Conservation (phyloP, 30 jellyfish, hydroid and myxozoan species). For the Rhopilema esculentum region DNA sequence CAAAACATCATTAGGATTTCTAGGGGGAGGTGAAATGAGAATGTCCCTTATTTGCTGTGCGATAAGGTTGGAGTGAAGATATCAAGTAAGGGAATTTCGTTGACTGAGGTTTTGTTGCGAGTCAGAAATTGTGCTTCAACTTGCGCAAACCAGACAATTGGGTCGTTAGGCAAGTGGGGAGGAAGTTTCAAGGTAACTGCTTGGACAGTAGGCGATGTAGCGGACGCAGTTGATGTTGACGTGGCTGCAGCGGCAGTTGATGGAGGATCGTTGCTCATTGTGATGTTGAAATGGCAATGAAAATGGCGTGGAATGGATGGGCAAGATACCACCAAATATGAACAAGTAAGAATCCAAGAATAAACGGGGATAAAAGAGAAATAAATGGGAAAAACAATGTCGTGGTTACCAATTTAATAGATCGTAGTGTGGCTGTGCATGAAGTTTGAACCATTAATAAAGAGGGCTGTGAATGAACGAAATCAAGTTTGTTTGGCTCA, state of each 20-base stretch:
- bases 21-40: constrained; percentile 13
- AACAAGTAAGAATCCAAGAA: neutral
- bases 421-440: too few species aligned
- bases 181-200: constrained; percentile 21
- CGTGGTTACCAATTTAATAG: neutral
- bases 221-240: neutral
- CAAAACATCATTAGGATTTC: neutral
- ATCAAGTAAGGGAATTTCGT: constrained; percentile 23
- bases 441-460: too few species aligned
- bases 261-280: neutral
- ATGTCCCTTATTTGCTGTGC: constrained; percentile 39
- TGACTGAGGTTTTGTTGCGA: constrained; percentile 11
- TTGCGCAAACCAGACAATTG: constrained; percentile 29
- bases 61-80: constrained; percentile 1
- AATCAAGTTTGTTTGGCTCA: too few species aligned
- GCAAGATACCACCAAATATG: neutral
- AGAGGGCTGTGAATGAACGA: too few species aligned
- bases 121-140: constrained; percentile 42
- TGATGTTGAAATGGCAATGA: constrained; percentile 2
- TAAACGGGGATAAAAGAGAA: neutral
- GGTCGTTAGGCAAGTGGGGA: constrained; percentile 37
- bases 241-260: constrained; percentile 4
- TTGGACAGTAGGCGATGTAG: neutral
- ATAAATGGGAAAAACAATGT: neutral
- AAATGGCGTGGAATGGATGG: neutral